A percentile compares a stretch with the other conserved stretches of the same genome.
phyloP scores from a whole-genome alignment of 1,140 invertebrate species.

The Drosophila eugracilis region DNA sequence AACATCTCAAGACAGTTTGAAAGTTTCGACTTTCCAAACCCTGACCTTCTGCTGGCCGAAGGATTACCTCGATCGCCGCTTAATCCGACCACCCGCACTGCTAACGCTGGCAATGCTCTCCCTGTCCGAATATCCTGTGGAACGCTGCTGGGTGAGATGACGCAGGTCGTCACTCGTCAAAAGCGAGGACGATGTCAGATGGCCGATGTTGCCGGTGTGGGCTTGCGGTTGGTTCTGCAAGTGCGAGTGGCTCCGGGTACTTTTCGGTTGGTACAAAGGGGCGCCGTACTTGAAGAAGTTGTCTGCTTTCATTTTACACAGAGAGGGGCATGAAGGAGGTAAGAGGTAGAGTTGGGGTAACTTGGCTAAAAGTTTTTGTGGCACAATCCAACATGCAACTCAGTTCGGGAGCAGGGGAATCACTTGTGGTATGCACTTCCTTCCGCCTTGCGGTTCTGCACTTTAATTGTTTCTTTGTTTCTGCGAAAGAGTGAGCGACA shows the following conservation, averaged over 20 bases:
- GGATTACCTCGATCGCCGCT: conserved; percentile 63
- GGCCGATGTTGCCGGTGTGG: conserved; percentile 48
- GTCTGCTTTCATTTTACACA: conserved; percentile 83
- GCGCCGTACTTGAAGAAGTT: conserved; percentile 73
- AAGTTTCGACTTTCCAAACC: conserved; percentile 7
- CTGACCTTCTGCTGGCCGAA: not conserved
- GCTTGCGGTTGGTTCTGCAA: conserved; percentile 54
- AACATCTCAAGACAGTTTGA: not conserved
- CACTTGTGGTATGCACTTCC: conserved; percentile 76
- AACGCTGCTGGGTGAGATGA: conserved; percentile 51
- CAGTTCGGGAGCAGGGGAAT: conserved; percentile 14
- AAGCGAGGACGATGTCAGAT: conserved; percentile 45
- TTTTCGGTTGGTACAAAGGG: conserved; percentile 76
- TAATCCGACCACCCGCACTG: conserved; percentile 61
- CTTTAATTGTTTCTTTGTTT: conserved; percentile 79
- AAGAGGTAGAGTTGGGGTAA: conserved; percentile 7
- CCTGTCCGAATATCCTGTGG: conserved; percentile 60
- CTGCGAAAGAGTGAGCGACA: conserved; percentile 42
- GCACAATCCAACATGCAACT: conserved; percentile 69
- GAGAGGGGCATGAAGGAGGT: conserved; percentile 7
- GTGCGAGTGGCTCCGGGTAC: conserved; percentile 64
- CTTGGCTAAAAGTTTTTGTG: conserved; percentile 56
- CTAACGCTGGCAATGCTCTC: conserved; percentile 72
- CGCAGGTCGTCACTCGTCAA: conserved; percentile 67
- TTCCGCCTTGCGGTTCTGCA: conserved; percentile 69